Conservation (phyloP, 1,140 invertebrate species). For the Drosophila oshimai region DNA sequence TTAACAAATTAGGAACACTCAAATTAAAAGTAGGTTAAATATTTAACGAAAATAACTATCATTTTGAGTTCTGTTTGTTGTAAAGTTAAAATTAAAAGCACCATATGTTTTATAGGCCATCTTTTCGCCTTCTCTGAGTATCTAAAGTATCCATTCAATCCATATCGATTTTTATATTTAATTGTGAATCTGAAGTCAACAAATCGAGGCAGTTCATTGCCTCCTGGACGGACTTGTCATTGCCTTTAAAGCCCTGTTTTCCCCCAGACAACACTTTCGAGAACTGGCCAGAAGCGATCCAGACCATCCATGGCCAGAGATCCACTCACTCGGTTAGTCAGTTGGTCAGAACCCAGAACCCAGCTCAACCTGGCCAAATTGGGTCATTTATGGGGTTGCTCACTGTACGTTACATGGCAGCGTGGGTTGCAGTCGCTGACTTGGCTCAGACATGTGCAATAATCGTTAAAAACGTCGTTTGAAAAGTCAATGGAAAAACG, state of each 20-base stretch:
- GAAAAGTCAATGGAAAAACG: slow-evolving; percentile 66
- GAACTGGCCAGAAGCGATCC: slow-evolving; percentile 23
- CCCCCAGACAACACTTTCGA: slow-evolving; percentile 16
- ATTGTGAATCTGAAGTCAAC: not conserved
- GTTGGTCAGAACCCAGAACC: slow-evolving; percentile 11
- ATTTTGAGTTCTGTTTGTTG: no score
- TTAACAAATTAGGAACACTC: not conserved
- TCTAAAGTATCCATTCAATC: no score
- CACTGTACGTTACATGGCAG: not conserved
- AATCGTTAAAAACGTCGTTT: slow-evolving; percentile 78
- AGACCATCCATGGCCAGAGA: slow-evolving; percentile 13
- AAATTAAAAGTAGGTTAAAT: no score
- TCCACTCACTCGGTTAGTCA: slow-evolving; percentile 14
- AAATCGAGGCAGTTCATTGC: slow-evolving; percentile 6
- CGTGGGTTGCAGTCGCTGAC: slow-evolving; percentile 50
- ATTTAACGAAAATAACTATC: no score
- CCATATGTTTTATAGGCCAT: no score
- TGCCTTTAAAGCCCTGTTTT: slow-evolving; percentile 26
- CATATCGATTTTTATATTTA: no score
- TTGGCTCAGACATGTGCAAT: slow-evolving; percentile 63
- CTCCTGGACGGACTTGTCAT: slow-evolving; percentile 19
- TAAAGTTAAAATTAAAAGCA: no score
- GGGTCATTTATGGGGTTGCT: slow-evolving; percentile 74
- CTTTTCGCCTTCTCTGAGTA: no score
- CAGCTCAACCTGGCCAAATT: slow-evolving; percentile 70